Percentiles rank a stretch among this genome's conserved stretches.
Evolutionary conservation across 2,113 vertebrate species (phyloP).

Genomic region (Pithys albifrons): DNA sequence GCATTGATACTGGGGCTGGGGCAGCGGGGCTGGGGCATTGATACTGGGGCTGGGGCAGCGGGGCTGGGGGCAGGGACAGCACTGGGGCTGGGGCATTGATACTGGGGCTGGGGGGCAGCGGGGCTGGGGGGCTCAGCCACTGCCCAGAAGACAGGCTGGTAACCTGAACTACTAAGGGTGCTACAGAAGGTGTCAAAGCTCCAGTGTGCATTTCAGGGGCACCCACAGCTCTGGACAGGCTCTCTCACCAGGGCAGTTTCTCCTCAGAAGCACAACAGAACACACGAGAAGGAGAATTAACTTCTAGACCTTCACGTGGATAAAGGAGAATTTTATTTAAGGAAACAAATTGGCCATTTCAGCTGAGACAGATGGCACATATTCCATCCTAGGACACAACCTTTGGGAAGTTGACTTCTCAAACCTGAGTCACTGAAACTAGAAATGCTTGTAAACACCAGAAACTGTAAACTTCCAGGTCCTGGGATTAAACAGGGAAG

Average conservation of each 20-base stretch:
- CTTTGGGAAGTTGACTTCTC: not conserved
- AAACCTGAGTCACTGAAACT: not conserved
- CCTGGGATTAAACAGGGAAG: not conserved
- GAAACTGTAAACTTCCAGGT: not conserved
- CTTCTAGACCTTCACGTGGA: not conserved
- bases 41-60: rapidly evolving
- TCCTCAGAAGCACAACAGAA: not conserved
- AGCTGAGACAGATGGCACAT: not conserved
- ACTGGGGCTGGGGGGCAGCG: too few species aligned
- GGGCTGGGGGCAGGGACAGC: too few species aligned
- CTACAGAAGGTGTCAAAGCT: not conserved
- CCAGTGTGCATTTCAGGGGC: not conserved
- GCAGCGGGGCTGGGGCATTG: rapidly evolving
- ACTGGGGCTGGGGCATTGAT: too few species aligned
- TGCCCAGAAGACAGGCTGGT: not conserved
- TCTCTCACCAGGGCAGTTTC: not conserved
- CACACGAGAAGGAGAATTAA: not conserved
- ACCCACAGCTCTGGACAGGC: not conserved
- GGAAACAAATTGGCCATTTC: not conserved
- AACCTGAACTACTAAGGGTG: rapidly evolving
- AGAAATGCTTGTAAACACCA: not conserved
- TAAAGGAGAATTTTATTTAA: not conserved
- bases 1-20: too few species aligned
- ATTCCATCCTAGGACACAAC: not conserved
- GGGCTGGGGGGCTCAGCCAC: not conserved